Conservation (phyloP, 2,113 vertebrate species). For the Gracilinanus agilis region DNA sequence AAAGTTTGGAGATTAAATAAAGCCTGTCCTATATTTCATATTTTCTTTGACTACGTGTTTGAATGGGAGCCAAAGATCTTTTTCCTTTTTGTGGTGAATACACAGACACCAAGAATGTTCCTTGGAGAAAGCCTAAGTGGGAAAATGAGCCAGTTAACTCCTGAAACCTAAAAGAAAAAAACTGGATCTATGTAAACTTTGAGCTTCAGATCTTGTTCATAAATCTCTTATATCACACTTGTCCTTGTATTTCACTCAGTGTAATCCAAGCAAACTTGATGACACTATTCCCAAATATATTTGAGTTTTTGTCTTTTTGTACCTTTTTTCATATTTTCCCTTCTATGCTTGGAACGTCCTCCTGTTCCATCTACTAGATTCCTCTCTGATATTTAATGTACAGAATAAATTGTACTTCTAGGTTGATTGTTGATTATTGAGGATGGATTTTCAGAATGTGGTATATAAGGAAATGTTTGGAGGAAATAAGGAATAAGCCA, state of each 20-base stretch:
- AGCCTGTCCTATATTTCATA: neutral
- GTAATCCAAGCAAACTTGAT: neutral
- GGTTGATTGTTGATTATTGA: neutral
- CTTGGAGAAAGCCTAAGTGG: too few species aligned
- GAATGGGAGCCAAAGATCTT: neutral
- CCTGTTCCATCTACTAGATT: neutral
- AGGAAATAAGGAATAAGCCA: too few species aligned
- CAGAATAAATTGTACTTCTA: neutral
- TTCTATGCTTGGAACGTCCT: neutral
- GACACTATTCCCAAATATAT: neutral
- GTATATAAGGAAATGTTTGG: too few species aligned
- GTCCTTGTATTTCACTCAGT: neutral
- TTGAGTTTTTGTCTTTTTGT: neutral
- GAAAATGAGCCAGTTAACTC: neutral
- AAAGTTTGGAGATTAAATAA: neutral
- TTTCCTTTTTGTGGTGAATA: neutral
- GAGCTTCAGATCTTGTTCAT: neutral
- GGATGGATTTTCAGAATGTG: too few species aligned
- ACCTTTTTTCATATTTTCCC: neutral
- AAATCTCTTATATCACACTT: neutral
- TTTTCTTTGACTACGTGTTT: neutral
- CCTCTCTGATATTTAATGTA: neutral
- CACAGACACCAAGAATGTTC: too few species aligned
- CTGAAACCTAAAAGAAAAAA: neutral
- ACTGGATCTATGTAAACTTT: neutral